Conservation (phyloP, 2,113 vertebrate species). For the Cyanoliseus patagonus region DNA sequence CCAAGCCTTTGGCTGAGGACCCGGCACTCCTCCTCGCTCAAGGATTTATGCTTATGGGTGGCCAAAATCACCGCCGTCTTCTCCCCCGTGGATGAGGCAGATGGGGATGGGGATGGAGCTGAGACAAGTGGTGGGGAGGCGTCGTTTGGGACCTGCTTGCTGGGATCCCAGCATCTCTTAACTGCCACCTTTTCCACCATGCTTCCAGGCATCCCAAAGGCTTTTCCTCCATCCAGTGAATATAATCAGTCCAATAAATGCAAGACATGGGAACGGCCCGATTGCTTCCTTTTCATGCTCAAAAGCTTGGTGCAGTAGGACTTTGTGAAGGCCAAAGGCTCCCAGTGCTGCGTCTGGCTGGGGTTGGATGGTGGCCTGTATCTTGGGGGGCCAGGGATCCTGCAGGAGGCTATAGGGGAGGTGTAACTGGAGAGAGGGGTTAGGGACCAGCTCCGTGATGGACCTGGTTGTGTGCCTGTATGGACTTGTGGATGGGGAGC, state of each 20-base stretch:
- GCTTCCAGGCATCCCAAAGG: conserved; percentile 20
- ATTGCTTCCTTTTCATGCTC: conserved; percentile 12
- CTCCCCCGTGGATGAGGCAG: background rate
- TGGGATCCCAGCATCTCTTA: background rate
- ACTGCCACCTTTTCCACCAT: background rate
- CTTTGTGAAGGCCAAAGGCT: background rate
- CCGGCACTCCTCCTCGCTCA: background rate
- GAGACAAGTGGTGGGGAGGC: background rate
- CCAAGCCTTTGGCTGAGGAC: background rate
- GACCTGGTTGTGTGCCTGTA: background rate
- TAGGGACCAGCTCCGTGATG: background rate
- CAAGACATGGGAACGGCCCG: background rate
- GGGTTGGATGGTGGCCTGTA: background rate
- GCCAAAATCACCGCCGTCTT: background rate
- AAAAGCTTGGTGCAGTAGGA: background rate
- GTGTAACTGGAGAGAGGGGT: background rate
- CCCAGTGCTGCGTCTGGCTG: fast-evolving
- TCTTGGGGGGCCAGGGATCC: fast-evolving
- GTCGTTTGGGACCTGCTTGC: background rate
- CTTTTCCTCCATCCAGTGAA: background rate
- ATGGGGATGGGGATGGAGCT: background rate
- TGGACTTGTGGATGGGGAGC: background rate
- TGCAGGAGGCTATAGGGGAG: background rate
- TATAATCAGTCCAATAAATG: background rate
- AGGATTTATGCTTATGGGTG: background rate